Evolutionary conservation across 2,113 vertebrate genomes (phyloP).

Genomic region (Callipepla squamata): DNA sequence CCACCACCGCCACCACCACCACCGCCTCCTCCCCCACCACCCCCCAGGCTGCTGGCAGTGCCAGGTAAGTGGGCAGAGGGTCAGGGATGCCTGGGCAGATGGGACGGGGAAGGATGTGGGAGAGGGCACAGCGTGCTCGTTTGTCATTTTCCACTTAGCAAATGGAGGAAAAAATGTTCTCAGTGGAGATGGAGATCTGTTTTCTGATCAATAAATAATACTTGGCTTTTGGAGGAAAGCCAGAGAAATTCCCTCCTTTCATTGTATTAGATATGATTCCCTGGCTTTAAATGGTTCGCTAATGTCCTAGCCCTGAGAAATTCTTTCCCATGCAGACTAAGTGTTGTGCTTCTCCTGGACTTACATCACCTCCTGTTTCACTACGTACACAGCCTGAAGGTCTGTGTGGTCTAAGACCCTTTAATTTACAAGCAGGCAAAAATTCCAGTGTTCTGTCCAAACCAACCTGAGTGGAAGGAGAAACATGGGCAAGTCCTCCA

Average conservation of each 20-base stretch:
- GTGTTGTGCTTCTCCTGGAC: not conserved
- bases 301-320: not conserved
- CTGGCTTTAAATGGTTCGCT: not conserved
- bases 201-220: conserved; percentile 57
- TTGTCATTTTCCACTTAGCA: conserved; percentile 74
- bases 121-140: conserved; percentile 29
- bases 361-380: not conserved
- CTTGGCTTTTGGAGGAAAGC: conserved; percentile 39
- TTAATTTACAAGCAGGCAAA: not conserved
- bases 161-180: conserved; percentile 67
- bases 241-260: conserved; percentile 42
- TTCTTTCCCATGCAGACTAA: not conserved
- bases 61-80: conserved; percentile 77
- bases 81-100: not conserved
- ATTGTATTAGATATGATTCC: not conserved
- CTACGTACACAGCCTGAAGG: not conserved
- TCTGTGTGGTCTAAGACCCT: not conserved
- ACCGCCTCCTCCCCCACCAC: conserved; percentile 74
- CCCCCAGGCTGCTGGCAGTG: conserved; percentile 85
- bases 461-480: not conserved
- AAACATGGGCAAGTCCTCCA: not conserved
- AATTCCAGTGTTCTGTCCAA: not conserved
- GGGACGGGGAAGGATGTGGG: not conserved
- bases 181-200: conserved; percentile 24
- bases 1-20: conserved; percentile 92